Percentiles rank a stretch among this genome's conserved stretches.
These are phyloP conservation scores for Cerastis leucographa DNA, from an alignment of 2,888 invertebrate species.

Conservation along the genomic window DNA sequence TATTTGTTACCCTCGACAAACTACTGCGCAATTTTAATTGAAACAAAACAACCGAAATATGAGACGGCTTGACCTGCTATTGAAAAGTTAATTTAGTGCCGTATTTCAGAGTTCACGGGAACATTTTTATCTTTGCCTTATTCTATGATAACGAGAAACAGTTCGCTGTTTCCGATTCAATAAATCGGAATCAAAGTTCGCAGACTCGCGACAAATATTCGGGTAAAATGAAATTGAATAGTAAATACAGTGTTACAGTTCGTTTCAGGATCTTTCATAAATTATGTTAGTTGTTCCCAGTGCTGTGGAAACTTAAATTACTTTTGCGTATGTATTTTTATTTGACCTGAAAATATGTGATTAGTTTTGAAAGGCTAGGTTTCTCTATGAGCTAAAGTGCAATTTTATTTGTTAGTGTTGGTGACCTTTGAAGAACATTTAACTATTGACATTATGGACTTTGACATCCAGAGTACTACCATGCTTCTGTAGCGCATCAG, in stretches of 20 bases:
- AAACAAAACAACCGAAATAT: slow-evolving; percentile 83
- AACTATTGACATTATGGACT: slow-evolving; percentile 13
- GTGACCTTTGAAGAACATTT: neutral
- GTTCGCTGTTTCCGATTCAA: slow-evolving; percentile 35
- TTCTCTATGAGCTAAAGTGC: neutral
- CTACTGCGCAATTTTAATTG: slow-evolving; percentile 82
- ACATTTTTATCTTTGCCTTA: slow-evolving; percentile 49
- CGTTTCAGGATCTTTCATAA: slow-evolving; percentile 43
- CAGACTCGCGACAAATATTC: slow-evolving; percentile 51
- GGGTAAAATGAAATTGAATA: slow-evolving; percentile 55
- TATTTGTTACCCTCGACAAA: slow-evolving; percentile 82
- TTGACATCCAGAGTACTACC: slow-evolving; percentile 26
- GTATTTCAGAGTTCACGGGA: slow-evolving; percentile 53
- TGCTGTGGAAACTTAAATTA: slow-evolving; percentile 47
- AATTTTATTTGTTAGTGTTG: neutral
- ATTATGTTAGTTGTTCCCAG: slow-evolving; percentile 39
- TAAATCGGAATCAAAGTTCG: slow-evolving; percentile 57
- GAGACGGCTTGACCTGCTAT: slow-evolving; percentile 79
- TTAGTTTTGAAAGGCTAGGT: slow-evolving; percentile 4
- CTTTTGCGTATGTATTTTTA: slow-evolving; percentile 44
- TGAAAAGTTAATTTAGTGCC: slow-evolving; percentile 74
- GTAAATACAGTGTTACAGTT: slow-evolving; percentile 49
- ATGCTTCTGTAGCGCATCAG: too few species aligned
- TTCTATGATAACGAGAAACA: slow-evolving; percentile 34
- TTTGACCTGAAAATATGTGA: slow-evolving; percentile 19